A percentile compares a stretch with the other conserved stretches of the same genome.
These are phyloP conservation scores for Drosophila diplacantha DNA, from an alignment of 2,888 invertebrate genomes.

Conservation along the genomic window DNA sequence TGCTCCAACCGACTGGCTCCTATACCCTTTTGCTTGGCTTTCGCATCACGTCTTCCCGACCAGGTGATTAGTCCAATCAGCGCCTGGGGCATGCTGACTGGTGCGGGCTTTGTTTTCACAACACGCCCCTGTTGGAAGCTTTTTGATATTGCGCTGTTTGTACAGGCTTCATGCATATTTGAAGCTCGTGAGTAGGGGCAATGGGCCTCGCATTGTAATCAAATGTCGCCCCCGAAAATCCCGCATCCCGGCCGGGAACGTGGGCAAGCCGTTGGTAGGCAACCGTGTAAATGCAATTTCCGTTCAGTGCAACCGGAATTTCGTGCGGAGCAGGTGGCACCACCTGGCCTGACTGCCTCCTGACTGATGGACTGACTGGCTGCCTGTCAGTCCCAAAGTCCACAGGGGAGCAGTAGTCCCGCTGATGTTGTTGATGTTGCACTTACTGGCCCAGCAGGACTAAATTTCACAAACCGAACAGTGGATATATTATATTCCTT, in stretches of 20 bases:
- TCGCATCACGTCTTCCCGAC: slow-evolving; percentile 32
- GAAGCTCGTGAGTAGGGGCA: slow-evolving; percentile 9
- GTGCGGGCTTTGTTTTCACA: slow-evolving; percentile 28
- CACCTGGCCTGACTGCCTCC: slow-evolving; percentile 17
- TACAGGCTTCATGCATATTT: slow-evolving; percentile 8
- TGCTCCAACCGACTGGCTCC: background rate
- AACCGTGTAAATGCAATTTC: slow-evolving; percentile 66
- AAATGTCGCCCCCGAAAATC: slow-evolving; percentile 2
- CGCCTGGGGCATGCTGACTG: slow-evolving; percentile 38
- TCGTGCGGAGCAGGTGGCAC: slow-evolving; percentile 35
- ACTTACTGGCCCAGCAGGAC: slow-evolving; percentile 24
- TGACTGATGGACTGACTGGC: slow-evolving; percentile 33
- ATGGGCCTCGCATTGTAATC: slow-evolving; percentile 16
- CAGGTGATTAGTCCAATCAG: slow-evolving; percentile 62
- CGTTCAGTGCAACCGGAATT: slow-evolving; percentile 66
- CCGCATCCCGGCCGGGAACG: background rate
- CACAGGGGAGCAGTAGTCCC: slow-evolving; percentile 4
- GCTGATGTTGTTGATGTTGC: slow-evolving; percentile 14
- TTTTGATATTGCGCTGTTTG: slow-evolving; percentile 25
- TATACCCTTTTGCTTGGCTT: slow-evolving; percentile 1
- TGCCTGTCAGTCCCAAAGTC: slow-evolving; percentile 36
- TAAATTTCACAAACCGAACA: slow-evolving; percentile 3
- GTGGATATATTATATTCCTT: background rate
- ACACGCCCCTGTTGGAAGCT: background rate
- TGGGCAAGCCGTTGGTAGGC: slow-evolving; percentile 39